These are phyloP conservation scores for Phalacrocorax pelagicus DNA, from an alignment of 2,113 vertebrate species.

Conservation along the genomic window DNA sequence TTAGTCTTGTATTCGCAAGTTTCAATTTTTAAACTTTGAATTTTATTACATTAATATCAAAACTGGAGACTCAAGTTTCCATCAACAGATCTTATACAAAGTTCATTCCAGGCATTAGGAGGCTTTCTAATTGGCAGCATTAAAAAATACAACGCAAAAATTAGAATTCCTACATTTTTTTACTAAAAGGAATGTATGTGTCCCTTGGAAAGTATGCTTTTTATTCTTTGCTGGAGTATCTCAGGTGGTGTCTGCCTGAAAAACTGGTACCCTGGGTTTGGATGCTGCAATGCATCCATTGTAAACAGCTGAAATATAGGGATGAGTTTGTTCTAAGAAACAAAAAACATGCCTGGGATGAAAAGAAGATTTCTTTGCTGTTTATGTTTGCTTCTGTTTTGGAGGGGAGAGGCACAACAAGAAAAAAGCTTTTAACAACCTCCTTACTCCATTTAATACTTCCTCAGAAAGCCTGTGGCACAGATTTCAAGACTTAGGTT, in stretches of 20 bases:
- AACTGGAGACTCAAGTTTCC: background rate
- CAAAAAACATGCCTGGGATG: background rate
- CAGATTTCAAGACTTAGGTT: background rate
- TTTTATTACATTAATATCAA: background rate
- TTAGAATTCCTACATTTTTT: background rate
- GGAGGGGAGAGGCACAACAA: background rate
- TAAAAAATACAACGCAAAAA: background rate
- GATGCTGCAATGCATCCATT: background rate
- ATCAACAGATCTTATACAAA: background rate
- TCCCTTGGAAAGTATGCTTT: background rate
- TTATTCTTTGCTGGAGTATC: background rate
- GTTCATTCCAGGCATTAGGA: background rate
- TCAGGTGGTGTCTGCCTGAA: background rate
- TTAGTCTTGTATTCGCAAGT: background rate
- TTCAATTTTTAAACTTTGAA: background rate
- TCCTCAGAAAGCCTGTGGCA: background rate
- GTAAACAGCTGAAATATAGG: background rate
- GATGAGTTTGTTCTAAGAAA: background rate
- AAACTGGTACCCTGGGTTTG: background rate
- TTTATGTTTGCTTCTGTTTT: background rate
- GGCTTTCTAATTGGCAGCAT: background rate
- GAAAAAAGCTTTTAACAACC: background rate
- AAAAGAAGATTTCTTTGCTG: background rate
- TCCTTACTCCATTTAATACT: background rate
- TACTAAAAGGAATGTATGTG: background rate